Evolutionary conservation across 2,797 vertebrate species (phyloP).

Genomic region (Acrocephalus scirpaceus): DNA sequence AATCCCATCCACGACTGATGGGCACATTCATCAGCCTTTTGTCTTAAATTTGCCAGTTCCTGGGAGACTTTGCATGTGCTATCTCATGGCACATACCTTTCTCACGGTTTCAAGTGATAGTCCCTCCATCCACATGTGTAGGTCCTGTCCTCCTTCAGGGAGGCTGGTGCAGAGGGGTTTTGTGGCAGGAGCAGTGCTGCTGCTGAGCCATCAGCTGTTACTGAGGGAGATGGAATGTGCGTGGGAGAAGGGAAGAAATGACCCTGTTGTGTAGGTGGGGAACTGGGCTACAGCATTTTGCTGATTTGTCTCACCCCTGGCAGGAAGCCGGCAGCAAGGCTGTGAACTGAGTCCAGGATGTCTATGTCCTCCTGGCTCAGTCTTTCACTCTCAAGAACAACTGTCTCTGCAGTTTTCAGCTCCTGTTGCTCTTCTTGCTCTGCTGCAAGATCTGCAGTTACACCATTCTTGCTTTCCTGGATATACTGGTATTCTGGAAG

Average conservation of each 20-base stretch:
- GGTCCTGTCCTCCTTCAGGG: background rate
- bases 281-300: background rate
- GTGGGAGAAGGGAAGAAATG: background rate
- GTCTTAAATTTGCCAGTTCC: background rate
- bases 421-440: background rate
- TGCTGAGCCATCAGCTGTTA: background rate
- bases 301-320: background rate
- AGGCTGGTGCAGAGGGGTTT: background rate
- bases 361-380: background rate
- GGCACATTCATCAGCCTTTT: background rate
- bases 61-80: fast-evolving
- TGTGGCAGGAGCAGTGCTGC: fast-evolving
- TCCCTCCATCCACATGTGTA: background rate
- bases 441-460: background rate
- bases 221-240: background rate
- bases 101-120: background rate
- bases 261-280: background rate
- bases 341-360: background rate
- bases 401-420: background rate
- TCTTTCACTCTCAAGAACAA: background rate
- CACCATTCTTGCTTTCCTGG: background rate
- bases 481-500: background rate
- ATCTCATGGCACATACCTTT: fast-evolving
- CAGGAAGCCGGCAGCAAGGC: background rate
- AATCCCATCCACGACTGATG: fast-evolving